A percentile compares a stretch with the other conserved stretches of the same genome.
phyloP scores from a whole-genome alignment of 2,888 invertebrate species.

The Lasius fuliginosus region DNA sequence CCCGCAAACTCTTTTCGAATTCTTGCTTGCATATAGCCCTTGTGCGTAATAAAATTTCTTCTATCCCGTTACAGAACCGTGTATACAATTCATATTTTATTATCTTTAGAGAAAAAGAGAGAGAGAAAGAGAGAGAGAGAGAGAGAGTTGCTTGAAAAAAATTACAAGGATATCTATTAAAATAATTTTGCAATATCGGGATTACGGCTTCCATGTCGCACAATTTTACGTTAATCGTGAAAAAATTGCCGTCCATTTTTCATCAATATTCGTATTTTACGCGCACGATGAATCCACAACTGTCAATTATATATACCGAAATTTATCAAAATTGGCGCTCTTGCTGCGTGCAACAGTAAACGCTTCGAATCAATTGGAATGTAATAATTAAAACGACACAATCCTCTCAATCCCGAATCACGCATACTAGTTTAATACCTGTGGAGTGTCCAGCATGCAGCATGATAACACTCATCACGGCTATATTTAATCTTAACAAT shows the following conservation, averaged over 20 bases:
- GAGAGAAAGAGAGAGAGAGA: neutral
- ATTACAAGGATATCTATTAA: neutral
- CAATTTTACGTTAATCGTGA: neutral
- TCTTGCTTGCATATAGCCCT: constrained; percentile 6
- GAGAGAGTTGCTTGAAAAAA: constrained; percentile 14
- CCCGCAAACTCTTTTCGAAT: neutral
- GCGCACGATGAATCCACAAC: neutral
- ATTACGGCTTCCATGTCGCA: neutral
- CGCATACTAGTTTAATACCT: constrained; percentile 18
- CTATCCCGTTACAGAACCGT: neutral
- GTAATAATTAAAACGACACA: constrained; percentile 9
- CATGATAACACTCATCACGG: constrained; percentile 33
- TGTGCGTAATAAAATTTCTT: neutral
- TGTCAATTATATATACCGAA: neutral
- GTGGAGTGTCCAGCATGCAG: constrained; percentile 14
- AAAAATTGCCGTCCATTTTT: neutral
- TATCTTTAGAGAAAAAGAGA: neutral
- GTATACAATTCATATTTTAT: neutral
- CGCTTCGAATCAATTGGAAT: constrained; percentile 15
- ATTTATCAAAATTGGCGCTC: constrained; percentile 6
- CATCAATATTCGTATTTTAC: neutral
- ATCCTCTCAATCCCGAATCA: constrained; percentile 19
- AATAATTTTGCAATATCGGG: neutral
- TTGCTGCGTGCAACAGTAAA: constrained; percentile 21
- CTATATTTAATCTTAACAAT: constrained; percentile 39